Evolutionary conservation across 2,888 invertebrate genomes (phyloP), one percentile per base, ranked within the genome.

Genomic region (Megamerina dolium): DNA sequence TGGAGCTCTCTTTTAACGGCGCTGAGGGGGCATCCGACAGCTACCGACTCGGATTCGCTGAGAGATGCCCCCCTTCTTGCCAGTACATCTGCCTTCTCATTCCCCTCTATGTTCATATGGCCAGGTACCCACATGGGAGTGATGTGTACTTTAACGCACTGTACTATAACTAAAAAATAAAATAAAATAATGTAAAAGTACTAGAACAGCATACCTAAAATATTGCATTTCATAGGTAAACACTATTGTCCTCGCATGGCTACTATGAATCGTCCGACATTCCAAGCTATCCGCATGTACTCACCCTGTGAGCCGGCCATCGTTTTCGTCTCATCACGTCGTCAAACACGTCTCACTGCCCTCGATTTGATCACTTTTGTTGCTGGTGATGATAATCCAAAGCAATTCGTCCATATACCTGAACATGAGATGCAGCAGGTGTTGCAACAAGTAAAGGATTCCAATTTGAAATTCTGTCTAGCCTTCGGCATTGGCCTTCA

Each of bases 191-290:
- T n/a, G n/a, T n/a, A n/a, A n/a, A n/a, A n/a, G n/a, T n/a, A n/a
- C n/a, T n/a, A n/a, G n/a, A n/a, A n/a, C n/a, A n/a, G n/a, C n/a
- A n/a, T n/a, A n/a, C n/a, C n/a, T n/a, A n/a, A n/a, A n/a, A n/a
- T n/a, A n/a, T n/a, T n/a, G n/a, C n/a, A n/a, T n/a, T n/a, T 38
- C 34, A 21, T 17, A 57, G 57, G 57, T 4, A 91, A 96, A 53
- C 94, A 99, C 70, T 99, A 99, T 74, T 99, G 99, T 61, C 99
- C 99, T 0, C 81, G 99, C 36, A 99, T 99, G 99, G 87, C 95
- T 49, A 88, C 95, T 0, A 99, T 99, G 99, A 99, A 99, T 74
- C 89, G 94, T 61, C 97, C 99, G 0, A 87, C 93, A 0, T 99
- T 89, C 75, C 91, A 93, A 71, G 92, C 96, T 0, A 95, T 99